Evolutionary conservation across 2,888 invertebrate genomes (phyloP).

Genomic region (Drosophila leonis): DNA sequence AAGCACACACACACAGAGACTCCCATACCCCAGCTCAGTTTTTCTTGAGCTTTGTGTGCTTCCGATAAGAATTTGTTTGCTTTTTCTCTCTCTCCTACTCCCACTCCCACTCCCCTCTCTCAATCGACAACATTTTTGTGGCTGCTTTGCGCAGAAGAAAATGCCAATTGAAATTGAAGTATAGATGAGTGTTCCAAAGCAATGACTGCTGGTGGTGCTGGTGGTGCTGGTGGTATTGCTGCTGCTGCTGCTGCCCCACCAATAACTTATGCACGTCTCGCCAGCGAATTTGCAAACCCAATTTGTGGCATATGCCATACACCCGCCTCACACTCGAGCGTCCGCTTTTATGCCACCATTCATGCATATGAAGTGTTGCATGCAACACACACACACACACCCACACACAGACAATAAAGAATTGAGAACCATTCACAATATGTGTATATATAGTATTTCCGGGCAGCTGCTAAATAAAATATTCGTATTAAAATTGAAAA

Average conservation of each 20-base stretch:
- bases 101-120: constrained; percentile 8
- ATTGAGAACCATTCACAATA: constrained; percentile 48
- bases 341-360: constrained; percentile 51
- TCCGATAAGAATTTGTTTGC: constrained; percentile 79
- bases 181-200: constrained; percentile 62
- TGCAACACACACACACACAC: constrained; percentile 10
- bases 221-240: not conserved
- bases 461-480: constrained; percentile 65
- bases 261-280: constrained; percentile 61
- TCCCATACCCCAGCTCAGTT: constrained; percentile 14
- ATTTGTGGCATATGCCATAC: constrained; percentile 51
- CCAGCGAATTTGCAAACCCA: constrained; percentile 59
- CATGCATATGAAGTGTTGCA: constrained; percentile 55
- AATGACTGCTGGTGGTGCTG: constrained; percentile 19
- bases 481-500: constrained; percentile 65
- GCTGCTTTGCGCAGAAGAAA: constrained; percentile 64
- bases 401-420: constrained; percentile 2
- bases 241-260: constrained; percentile 21
- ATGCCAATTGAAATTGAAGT: constrained; percentile 80
- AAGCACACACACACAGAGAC: not conserved
- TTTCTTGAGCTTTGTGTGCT: constrained; percentile 56
- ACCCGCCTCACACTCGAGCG: constrained; percentile 29
- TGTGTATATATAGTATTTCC: constrained; percentile 34
- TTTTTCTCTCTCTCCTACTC: constrained; percentile 24
- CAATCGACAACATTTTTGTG: constrained; percentile 66